Conservation (phyloP, 2,888 invertebrate species). For the Caenorhabditis sinica region DNA sequence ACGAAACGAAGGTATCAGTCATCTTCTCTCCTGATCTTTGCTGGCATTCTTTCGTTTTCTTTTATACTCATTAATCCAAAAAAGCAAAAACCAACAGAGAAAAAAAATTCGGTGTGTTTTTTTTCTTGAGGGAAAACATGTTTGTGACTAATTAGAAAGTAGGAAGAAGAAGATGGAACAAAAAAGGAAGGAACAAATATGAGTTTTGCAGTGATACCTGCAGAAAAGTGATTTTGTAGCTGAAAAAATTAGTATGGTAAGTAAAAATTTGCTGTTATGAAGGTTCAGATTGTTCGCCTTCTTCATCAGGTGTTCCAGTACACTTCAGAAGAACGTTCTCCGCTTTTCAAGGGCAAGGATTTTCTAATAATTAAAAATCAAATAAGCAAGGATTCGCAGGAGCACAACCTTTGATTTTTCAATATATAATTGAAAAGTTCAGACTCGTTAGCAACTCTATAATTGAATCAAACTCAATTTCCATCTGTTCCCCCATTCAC, state of each 20-base stretch:
- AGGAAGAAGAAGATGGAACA: not conserved
- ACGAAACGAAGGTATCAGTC: not conserved
- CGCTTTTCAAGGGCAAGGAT: too few species aligned
- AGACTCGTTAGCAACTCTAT: not conserved
- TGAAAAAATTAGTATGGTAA: too few species aligned
- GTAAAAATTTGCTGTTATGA: too few species aligned
- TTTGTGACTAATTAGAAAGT: constrained; percentile 17
- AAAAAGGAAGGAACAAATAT: not conserved
- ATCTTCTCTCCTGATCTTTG: not conserved
- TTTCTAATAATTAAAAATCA: too few species aligned
- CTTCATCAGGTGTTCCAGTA: too few species aligned
- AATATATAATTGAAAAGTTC: too few species aligned
- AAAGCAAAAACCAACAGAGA: not conserved
- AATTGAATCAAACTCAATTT: not conserved
- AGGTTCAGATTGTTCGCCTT: too few species aligned
- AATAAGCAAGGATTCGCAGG: too few species aligned
- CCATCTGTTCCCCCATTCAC: not conserved
- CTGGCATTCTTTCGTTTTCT: not conserved
- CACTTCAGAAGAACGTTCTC: too few species aligned
- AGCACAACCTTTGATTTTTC: too few species aligned
- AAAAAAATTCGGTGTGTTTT: constrained; percentile 18
- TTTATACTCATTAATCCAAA: not conserved
- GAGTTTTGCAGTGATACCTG: too few species aligned
- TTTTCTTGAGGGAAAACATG: not conserved
- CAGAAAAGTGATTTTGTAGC: not conserved